Base-by-base conservation (phyloP, 1,140 invertebrate species). In the Uloborus diversus region DNA sequence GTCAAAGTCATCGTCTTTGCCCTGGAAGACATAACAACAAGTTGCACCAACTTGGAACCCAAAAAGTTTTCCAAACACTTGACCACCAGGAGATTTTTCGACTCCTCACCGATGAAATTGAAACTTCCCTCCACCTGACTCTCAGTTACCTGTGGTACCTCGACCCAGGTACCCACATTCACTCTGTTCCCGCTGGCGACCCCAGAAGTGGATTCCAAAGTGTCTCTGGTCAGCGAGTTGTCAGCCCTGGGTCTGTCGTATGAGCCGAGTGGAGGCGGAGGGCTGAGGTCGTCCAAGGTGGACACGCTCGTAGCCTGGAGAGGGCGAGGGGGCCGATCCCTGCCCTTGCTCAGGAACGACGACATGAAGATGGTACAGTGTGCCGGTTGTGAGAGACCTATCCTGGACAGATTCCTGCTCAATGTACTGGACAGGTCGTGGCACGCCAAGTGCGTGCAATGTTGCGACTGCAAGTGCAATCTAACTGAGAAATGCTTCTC, bases 401-500 rank as follows among this genome's bases (percentile, higher is more conserved):
- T 99, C 87, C 90, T 97, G 88, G 97, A 99, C 90, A 95, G 97
- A 88, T 99, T 96, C 90, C 91, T 99, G 84, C 90, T 98, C 81
- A 98, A 97, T 87, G 96, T 98, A 84, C 90, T 98, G 86, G 96
- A 98, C 87, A 89, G 96, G 82, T 94, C 94, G 81, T 99, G 97
- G 96, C 97, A 99, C 88, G 93, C 94, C 59, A 93, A 94, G 82
- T 99, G 98, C 88, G 96, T 99, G 32, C 91, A 95, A 81, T 99
- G 98, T 88, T 93, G 91, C 85, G 96, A 99, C 88, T 99, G 98
- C 89, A 92, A 94, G 84, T 91, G 90, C 84, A 92, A 93, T 64
- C 91, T 99, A 69, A 94, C 93, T 33, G 97, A 99, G 86, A 98
- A 98, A 89, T 99, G 98, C 89, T 99, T 97, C 89, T 95, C 94